Evolutionary conservation across 1,140 invertebrate species (phyloP), one percentile per base, ranked within the genome.

Genomic region (Matsumurasca onukii): DNA sequence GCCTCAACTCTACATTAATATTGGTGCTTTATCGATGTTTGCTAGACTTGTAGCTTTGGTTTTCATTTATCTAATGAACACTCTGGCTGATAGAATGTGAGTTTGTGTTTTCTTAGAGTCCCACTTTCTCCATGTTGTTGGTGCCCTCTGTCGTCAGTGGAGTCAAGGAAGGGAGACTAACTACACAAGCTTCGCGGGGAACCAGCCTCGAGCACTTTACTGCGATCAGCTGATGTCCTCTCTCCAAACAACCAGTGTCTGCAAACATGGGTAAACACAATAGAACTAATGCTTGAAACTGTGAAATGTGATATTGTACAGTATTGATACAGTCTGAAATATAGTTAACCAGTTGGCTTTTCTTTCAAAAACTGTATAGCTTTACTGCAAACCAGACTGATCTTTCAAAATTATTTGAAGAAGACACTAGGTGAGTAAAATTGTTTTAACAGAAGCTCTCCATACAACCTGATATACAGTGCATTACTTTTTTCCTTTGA

Each of bases 191-290:
- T 9, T 9, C 34, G 34, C 34, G 34, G 34, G 94, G 94, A 81
- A 97, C 94, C 94, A 94, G 96, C 20, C 94, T 94, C 72, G 87
- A 67, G 45, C 45, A 49, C 69, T 39, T 52, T 77, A 73, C 55
- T 69, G 73, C 27, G 69, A 30, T 39, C 55, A 29, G 15, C 73
- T 30, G 76, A 75, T 39, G 81, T 73, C 76, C 88, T 90, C 77
- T 93, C 90, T 24, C 93, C 93, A 81, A 94, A 95, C 29, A 96
- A 76, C 94, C 94, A 95, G 77, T 92, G 85, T 71, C 91, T 92
- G 75, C 72, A 83, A 82, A 72, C 70, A 76, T 3, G 5, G 66
- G 71, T 68, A 71, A 31, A 55, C 15, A 62, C 22, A 62, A 66
- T 27, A 29, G 29, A 24, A 49, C 27, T 65, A 15, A 17, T 1